These are phyloP conservation scores for Bradypodion ventrale DNA, from an alignment of 2,797 vertebrate genomes.

Conservation along the genomic window DNA sequence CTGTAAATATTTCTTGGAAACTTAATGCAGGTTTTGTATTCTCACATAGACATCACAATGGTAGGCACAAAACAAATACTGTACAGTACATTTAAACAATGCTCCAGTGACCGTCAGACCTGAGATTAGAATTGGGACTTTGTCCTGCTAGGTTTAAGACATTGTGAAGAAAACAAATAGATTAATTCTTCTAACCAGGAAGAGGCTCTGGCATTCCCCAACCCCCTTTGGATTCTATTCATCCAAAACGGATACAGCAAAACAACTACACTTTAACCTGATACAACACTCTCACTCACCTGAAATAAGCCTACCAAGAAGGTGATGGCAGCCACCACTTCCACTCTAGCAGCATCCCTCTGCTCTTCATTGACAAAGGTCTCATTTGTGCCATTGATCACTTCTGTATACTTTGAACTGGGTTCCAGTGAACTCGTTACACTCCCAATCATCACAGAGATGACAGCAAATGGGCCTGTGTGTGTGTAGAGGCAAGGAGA, in stretches of 20 bases:
- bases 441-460: slow-evolving; percentile 97
- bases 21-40: background rate
- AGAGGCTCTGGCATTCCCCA: no score
- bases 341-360: slow-evolving; percentile 81
- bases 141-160: background rate
- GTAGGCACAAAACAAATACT: background rate
- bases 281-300: slow-evolving; percentile 70
- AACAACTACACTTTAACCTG: background rate
- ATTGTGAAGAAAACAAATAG: background rate
- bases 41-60: background rate
- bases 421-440: slow-evolving; percentile 87
- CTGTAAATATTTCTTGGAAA: background rate
- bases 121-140: background rate
- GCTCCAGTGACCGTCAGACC: no score
- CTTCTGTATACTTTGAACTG: slow-evolving; percentile 72
- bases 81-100: background rate
- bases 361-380: slow-evolving; percentile 68
- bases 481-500: background rate
- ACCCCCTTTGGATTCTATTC: background rate
- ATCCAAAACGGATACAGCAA: background rate
- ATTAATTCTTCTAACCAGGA: background rate
- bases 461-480: slow-evolving; percentile 92
- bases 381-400: slow-evolving; percentile 73
- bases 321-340: slow-evolving; percentile 88
- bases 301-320: slow-evolving; percentile 91